Evolutionary conservation across 2,113 vertebrate species (phyloP), one percentile per base, ranked within the genome.

Genomic region (Sceloporus tristichus): DNA sequence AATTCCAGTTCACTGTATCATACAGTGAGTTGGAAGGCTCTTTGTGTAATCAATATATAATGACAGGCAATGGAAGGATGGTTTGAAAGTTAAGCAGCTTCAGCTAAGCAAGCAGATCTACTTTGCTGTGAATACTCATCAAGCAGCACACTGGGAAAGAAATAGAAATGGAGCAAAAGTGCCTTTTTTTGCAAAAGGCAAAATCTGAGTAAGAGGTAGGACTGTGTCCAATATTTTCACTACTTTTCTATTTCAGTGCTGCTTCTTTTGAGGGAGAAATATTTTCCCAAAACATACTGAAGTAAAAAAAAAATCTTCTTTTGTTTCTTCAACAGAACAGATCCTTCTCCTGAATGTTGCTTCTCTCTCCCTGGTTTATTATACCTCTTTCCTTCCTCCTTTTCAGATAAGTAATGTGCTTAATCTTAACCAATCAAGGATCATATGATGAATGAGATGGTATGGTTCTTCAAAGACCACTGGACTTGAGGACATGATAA

Each of bases 21-120:
- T 85, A 80, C 81, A 4, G 16, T 59, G 83, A 91, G 66, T 80
- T 85, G 74, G 94, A 76, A 76, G 40, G n/a, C 87, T 93, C 65
- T 94, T 91, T 23, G 40, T n/a, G 42, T 8, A 82, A 93, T 94
- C 88, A 91, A 92, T 91, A 88, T 1, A 13, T 86, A 93, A 88
- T 19, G 85, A 88, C 13, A 90, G 73, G 87, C 62, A 93, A 91
- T 88, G 85, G 94, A 29, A 90, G 81, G 54, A 53, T 90, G 81
- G 84, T 84, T 81, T 88, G 70, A 86, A 91, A 92, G 75, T 86
- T 80, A 88, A 84, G 82, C 85, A 77, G 5, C 78, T 66, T 54
- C n/a, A 87, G 82, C 42, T 29, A 86, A 86, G 79, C 4, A 89
- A 88, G 84, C 82, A 68, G 42, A 76, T 62, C 81, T 88, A 80